Evolutionary conservation across 92 coral and sea anemone genomes (phyloP), one percentile per base, ranked within the genome.

Genomic region (Phenganax stokvisi): DNA sequence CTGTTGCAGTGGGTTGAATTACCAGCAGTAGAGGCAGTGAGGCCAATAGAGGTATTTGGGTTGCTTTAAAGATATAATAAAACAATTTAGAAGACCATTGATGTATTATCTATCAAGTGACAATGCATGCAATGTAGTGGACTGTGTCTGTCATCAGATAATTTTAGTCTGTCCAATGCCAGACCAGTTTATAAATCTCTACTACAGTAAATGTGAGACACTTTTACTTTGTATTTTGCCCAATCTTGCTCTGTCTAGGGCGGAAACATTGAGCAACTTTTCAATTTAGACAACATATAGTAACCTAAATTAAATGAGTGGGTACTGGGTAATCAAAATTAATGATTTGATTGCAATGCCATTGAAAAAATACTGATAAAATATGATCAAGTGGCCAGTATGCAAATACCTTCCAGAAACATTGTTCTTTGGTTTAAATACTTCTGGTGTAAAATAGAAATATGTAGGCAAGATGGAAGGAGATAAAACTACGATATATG

Each of bases 391-490:
- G 3, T 37, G 47, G 47, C 47, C 47, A 37, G 47, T 37, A 37
- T 37, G 5, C 47, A 37, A 37, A 37, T 76, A 79, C 83, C 74
- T 79, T 52, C 59, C 61, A 6, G 31, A 30, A 44, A 57, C 65
- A 20, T n/a, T 6, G 57, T 79, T 62, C 65, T 44, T 63, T 12
- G 7, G 73, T n/a, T 10, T 16, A 28, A 63, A 61, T 7, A n/a
- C 53, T 6, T 64, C 73, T 64, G 83, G 37, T 3, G 83, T 79
- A 51, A 30, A 79, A 54, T 79, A 79, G 53, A 79, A 79, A 16
- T 60, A n/a, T 37, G 83, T 63, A 16, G 83, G 83, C 52, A 79
- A 17, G 73, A 68, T 29, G 17, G 73, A 68, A 68, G 73, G 73
- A 12, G 73, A 68, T 28, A 68, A 0, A 37, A 68, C 73, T 3